A percentile compares a stretch with the other conserved stretches of the same genome.
phyloP scores from a whole-genome alignment of 1,140 invertebrate species.

The Caerostris darwini region DNA sequence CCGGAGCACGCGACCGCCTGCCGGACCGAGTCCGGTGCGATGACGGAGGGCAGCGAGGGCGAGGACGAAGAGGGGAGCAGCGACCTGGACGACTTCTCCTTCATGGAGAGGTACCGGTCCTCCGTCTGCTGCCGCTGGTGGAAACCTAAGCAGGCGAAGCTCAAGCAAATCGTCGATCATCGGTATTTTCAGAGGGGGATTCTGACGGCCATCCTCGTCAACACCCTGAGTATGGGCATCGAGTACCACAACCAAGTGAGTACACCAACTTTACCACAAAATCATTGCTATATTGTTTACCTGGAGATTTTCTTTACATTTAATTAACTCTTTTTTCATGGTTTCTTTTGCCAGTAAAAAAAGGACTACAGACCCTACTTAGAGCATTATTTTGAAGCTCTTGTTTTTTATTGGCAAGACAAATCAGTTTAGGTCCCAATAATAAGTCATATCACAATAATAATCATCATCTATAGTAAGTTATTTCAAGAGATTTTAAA shows the following conservation, averaged over 20 bases:
- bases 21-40: conserved; percentile 67
- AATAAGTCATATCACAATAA: too few species aligned
- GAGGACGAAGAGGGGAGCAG: conserved; percentile 79
- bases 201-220: conserved; percentile 97
- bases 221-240: conserved; percentile 99
- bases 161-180: conserved; percentile 79
- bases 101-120: conserved; percentile 43
- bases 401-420: too few species aligned
- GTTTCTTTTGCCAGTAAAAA: too few species aligned
- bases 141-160: conserved; percentile 70
- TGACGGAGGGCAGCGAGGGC: conserved; percentile 71
- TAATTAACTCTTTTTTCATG: too few species aligned
- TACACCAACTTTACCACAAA: not conserved
- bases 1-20: conserved; percentile 54
- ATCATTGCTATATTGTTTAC: too few species aligned
- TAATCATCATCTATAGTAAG: too few species aligned
- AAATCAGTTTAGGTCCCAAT: too few species aligned
- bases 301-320: too few species aligned
- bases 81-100: conserved; percentile 62
- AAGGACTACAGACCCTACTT: too few species aligned
- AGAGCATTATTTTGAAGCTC: too few species aligned
- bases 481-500: too few species aligned
- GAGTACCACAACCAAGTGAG: conserved; percentile 92
- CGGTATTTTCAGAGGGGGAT: conserved; percentile 95
- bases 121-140: conserved; percentile 72